These are phyloP conservation scores for Metaphire vulgaris DNA, from an alignment of 1,140 invertebrate species.

Conservation along the genomic window DNA sequence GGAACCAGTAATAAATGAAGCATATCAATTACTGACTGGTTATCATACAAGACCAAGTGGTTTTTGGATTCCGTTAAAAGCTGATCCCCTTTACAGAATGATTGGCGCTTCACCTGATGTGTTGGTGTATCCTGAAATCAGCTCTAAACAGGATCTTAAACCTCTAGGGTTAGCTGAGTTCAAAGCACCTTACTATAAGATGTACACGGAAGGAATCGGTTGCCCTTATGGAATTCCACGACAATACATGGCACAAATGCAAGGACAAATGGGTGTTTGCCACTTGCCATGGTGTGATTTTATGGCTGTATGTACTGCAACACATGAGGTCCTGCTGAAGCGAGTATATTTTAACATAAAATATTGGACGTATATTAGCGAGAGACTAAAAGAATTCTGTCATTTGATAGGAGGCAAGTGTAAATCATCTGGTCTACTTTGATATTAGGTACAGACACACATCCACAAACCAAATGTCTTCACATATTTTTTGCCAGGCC, in stretches of 20 bases:
- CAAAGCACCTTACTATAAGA: constrained; percentile 37
- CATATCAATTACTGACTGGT: constrained; percentile 33
- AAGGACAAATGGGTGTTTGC: constrained; percentile 41
- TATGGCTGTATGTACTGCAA: constrained; percentile 38
- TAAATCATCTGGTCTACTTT: too few species aligned
- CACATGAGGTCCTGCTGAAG: constrained; percentile 36
- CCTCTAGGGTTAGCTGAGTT: constrained; percentile 39
- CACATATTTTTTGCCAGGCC: too few species aligned
- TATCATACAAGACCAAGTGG: constrained; percentile 31
- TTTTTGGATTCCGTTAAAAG: constrained; percentile 34
- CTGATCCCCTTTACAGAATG: constrained; percentile 29
- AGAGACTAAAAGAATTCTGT: constrained; percentile 36
- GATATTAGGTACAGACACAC: too few species aligned
- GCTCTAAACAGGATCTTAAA: constrained; percentile 2
- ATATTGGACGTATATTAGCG: constrained; percentile 37
- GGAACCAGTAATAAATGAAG: constrained; percentile 34
- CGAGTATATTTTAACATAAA: constrained; percentile 35
- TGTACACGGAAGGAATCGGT: constrained; percentile 30
- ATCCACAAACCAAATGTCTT: too few species aligned
- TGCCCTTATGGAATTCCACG: constrained; percentile 33
- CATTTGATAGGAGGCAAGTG: too few species aligned
- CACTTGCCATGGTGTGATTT: constrained; percentile 41
- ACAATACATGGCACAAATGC: constrained; percentile 43
- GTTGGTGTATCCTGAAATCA: constrained; percentile 31
- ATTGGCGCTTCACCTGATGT: constrained; percentile 42